Evolutionary conservation across 2,888 invertebrate genomes (phyloP).

Genomic region (Cataglyphis livida): DNA sequence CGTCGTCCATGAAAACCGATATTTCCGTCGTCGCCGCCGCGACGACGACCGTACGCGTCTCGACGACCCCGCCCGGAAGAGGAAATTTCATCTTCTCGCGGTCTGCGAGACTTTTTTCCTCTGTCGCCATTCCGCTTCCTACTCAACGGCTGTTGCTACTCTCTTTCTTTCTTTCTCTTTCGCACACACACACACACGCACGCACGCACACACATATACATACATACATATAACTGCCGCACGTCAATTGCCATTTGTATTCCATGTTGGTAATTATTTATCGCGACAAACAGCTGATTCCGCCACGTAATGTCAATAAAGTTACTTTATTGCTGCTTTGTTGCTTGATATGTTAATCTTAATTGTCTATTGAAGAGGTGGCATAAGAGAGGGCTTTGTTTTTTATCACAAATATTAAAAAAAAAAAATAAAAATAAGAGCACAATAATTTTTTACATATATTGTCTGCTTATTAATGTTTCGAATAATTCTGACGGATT

Average conservation of each 20-base stretch:
- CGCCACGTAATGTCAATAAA: conserved; percentile 73
- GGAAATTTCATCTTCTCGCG: conserved; percentile 75
- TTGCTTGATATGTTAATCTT: conserved; percentile 64
- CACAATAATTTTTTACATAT: not conserved
- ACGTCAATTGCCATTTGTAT: not conserved
- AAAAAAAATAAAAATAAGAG: not conserved
- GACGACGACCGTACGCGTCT: conserved; percentile 59
- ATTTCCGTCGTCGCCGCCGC: conserved; percentile 66
- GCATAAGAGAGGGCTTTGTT: not conserved
- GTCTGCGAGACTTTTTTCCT: conserved; percentile 37
- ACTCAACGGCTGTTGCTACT: conserved; percentile 4
- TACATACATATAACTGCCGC: not conserved
- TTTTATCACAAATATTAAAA: not conserved
- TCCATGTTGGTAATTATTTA: conserved; percentile 57
- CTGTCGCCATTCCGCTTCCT: conserved; percentile 53
- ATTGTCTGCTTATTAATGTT: not conserved
- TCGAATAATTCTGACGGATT: not conserved
- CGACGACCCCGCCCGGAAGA: conserved; percentile 72
- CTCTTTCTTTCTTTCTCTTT: not conserved
- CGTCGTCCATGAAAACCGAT: conserved; percentile 70
- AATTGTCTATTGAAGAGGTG: not conserved
- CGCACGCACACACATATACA: not conserved
- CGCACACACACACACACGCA: not conserved
- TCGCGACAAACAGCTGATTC: conserved; percentile 70
- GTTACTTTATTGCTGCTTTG: conserved; percentile 64